These are phyloP conservation scores for Metallyticus violacea DNA, from an alignment of 2,888 invertebrate species.

Conservation along the genomic window DNA sequence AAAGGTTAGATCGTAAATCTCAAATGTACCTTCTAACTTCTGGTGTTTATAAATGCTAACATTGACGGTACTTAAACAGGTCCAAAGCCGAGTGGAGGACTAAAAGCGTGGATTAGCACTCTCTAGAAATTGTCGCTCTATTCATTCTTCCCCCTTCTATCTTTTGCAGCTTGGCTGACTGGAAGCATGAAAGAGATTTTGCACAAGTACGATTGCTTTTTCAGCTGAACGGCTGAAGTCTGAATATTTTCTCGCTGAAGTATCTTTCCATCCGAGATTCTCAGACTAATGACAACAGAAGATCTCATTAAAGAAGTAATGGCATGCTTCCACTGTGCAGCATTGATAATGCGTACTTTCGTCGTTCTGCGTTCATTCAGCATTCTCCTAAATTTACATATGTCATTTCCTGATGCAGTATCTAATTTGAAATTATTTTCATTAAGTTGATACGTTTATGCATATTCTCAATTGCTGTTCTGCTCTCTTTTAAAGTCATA, in stretches of 20 bases:
- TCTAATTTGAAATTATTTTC: no score
- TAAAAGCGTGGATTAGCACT: background rate
- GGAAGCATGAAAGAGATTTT: background rate
- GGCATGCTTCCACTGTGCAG: no score
- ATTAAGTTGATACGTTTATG: no score
- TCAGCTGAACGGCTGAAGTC: background rate
- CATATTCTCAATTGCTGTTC: no score
- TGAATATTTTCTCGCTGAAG: background rate
- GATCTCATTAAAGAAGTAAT: background rate
- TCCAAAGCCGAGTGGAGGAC: no score
- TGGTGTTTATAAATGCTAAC: no score
- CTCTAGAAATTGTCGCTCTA: no score
- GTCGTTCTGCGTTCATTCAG: no score
- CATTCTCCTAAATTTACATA: no score
- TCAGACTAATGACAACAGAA: background rate
- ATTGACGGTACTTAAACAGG: background rate
- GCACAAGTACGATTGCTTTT: background rate
- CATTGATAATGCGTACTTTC: no score
- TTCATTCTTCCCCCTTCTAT: background rate
- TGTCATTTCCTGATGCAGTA: no score
- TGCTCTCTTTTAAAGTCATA: no score
- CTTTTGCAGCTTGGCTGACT: background rate
- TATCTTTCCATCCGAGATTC: background rate
- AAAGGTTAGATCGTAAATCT: background rate
- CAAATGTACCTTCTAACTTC: background rate